Evolutionary conservation across 2,888 invertebrate species (phyloP).

Genomic region (Xanthostigma xanthostigma): DNA sequence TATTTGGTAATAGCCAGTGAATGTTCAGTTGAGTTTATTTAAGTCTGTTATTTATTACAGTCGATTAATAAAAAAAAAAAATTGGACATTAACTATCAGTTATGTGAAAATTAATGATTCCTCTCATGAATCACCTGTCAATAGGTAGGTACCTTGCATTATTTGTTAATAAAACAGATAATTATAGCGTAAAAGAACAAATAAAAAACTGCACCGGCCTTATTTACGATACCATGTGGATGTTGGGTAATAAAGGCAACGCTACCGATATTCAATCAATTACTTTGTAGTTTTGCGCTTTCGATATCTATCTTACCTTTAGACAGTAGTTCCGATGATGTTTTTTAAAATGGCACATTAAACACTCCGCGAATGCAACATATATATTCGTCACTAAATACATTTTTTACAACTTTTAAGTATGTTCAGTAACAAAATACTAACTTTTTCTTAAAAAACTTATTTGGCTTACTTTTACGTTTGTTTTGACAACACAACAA

Average conservation of each 20-base stretch:
- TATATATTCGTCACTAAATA: constrained; percentile 25
- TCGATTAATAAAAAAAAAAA: neutral
- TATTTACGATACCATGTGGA: neutral
- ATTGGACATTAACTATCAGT: neutral
- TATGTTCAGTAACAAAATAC: neutral
- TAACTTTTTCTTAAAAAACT: neutral
- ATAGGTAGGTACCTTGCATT: too few species aligned
- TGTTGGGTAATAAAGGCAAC: neutral
- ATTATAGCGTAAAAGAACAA: too few species aligned
- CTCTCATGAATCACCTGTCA: too few species aligned
- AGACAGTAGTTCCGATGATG: constrained; percentile 22
- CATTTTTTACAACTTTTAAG: constrained; percentile 13
- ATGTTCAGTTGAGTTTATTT: neutral
- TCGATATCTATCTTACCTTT: constrained; percentile 26
- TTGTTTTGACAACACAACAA: constrained; percentile 3
- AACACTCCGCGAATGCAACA: constrained; percentile 25
- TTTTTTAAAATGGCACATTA: constrained; percentile 26
- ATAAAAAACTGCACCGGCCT: too few species aligned
- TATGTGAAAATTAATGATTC: too few species aligned
- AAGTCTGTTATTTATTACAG: neutral
- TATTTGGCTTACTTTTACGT: neutral
- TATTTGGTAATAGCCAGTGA: too few species aligned
- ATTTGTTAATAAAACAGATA: too few species aligned
- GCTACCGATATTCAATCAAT: constrained; percentile 1
- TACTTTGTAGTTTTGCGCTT: constrained; percentile 3